Evolutionary conservation across 2,113 vertebrate species (phyloP).

Genomic region (Rhadina sibilatrix): DNA sequence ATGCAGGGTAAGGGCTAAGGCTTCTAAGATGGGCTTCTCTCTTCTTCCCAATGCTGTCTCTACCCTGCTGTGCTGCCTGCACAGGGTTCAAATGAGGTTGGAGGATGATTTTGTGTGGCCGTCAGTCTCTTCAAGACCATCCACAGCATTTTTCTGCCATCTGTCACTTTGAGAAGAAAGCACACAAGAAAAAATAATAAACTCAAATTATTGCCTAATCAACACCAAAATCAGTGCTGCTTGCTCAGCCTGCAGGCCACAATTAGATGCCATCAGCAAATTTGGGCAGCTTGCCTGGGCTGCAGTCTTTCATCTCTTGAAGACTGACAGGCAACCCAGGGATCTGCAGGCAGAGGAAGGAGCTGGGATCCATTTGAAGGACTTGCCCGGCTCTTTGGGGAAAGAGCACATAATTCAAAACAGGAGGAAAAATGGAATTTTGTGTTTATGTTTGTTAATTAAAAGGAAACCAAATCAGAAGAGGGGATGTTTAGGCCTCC

Average conservation of each 20-base stretch:
- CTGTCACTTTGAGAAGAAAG: constrained; percentile 53
- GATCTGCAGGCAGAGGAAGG: constrained; percentile 22
- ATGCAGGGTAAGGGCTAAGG: not conserved
- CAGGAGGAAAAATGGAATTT: not conserved
- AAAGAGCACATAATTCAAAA: not conserved
- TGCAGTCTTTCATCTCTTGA: constrained; percentile 51
- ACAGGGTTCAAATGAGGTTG: not conserved
- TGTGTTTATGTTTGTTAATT: not conserved
- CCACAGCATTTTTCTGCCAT: constrained; percentile 41
- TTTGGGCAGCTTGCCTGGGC: constrained; percentile 60
- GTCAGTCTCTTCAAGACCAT: constrained; percentile 28
- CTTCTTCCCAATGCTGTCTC: not conserved
- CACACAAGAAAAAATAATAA: constrained; percentile 42
- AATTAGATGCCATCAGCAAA: constrained; percentile 66
- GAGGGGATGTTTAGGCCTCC: not conserved
- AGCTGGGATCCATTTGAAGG: not conserved
- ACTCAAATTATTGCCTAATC: constrained; percentile 61
- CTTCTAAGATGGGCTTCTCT: not conserved
- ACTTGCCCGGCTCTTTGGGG: not conserved
- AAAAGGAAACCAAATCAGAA: not conserved
- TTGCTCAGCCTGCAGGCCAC: constrained; percentile 56
- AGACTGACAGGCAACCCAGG: not conserved
- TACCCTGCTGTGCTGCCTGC: not conserved
- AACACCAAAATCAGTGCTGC: constrained; percentile 50
- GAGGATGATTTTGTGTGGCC: not conserved